Evolutionary conservation across 2,888 invertebrate genomes (phyloP).

Genomic region (Frankliniella intonsa): DNA sequence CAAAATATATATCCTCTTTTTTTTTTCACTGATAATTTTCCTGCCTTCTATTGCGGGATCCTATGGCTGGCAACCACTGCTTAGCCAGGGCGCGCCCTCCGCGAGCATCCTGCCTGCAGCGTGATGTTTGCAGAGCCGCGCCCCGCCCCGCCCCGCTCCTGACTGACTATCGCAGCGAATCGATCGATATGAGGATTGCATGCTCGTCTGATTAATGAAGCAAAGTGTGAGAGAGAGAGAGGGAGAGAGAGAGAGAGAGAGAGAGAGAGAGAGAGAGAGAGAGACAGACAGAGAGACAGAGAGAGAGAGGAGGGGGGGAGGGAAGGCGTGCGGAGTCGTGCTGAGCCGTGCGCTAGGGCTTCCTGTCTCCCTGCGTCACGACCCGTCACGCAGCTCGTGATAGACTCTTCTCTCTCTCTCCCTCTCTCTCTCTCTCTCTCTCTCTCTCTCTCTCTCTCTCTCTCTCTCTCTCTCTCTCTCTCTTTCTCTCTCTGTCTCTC

Average conservation of each 20-base stretch:
- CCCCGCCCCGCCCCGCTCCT: no score
- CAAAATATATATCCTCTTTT: neutral
- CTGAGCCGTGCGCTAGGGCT: neutral
- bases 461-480: neutral
- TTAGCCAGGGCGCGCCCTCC: no score
- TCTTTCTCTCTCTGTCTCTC: neutral
- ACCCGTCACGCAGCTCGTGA: neutral
- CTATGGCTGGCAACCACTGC: no score
- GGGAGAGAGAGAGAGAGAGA: neutral
- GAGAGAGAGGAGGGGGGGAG: neutral
- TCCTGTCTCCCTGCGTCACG: neutral
- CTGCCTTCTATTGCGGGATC: neutral
- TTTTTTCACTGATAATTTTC: neutral
- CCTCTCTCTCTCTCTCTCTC: neutral
- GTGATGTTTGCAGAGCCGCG: neutral
- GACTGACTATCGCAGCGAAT: neutral
- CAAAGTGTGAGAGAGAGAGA: neutral
- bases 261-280: neutral
- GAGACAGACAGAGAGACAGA: neutral
- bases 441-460: neutral
- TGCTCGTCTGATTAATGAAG: slow-evolving; percentile 4
- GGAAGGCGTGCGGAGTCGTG: neutral
- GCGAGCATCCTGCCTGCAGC: neutral
- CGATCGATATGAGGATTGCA: neutral
- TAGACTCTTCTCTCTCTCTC: neutral